A percentile compares a stretch with the other conserved stretches of the same genome.
phyloP scores from a whole-genome alignment of 2,113 vertebrate genomes.

The Callorhinus ursinus region DNA sequence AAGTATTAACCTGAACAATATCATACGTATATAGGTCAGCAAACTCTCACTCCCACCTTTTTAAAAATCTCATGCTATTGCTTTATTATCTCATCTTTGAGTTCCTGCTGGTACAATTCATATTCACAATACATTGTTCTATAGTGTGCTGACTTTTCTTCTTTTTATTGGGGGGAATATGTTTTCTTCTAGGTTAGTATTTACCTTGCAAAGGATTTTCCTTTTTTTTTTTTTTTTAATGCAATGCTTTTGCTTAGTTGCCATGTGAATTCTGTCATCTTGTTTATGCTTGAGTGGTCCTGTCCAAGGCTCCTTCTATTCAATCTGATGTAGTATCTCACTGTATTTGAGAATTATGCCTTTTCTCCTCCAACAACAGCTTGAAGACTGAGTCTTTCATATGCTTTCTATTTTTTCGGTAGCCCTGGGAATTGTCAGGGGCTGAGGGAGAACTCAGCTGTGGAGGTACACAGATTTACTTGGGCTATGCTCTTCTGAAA shows the following conservation, averaged over 20 bases:
- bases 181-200: not conserved
- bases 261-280: not conserved
- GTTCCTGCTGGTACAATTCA: not conserved
- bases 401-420: not conserved
- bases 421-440: not conserved
- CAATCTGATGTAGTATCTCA: not conserved
- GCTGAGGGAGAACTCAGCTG: not conserved
- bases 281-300: not conserved
- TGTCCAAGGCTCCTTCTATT: not conserved
- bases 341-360: not conserved
- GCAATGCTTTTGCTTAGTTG: not conserved
- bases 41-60: not conserved
- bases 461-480: not conserved
- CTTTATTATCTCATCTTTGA: not conserved
- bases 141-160: not conserved
- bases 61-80: not conserved
- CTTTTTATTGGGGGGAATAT: not conserved
- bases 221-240: slow-evolving; percentile 13
- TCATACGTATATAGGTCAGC: not conserved
- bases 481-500: not conserved
- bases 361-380: not conserved
- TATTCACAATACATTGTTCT: not conserved
- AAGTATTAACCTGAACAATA: not conserved
- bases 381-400: not conserved
- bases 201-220: not conserved